phyloP scores from a whole-genome alignment of 2,797 vertebrate genomes.

The Pipistrellus pygmaeus region DNA sequence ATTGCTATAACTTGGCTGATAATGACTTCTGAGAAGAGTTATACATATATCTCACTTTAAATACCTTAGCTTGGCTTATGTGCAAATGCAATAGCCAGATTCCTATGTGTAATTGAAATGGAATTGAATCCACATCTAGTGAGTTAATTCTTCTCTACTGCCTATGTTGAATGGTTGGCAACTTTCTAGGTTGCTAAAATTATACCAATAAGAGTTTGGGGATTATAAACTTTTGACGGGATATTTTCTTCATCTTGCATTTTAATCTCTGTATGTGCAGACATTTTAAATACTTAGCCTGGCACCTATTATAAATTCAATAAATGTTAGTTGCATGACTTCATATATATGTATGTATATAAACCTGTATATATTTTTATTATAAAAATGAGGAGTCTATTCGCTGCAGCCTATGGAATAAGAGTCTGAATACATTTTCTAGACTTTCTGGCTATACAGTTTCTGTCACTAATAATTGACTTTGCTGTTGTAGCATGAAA shows the following conservation, averaged over 20 bases:
- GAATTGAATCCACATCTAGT: conserved; percentile 66
- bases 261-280: conserved; percentile 14
- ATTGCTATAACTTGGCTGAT: conserved; percentile 61
- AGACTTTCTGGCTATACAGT: background rate
- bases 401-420: background rate
- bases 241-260: conserved; percentile 60
- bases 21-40: conserved; percentile 62
- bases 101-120: conserved; percentile 73
- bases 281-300: conserved; percentile 26
- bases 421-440: background rate
- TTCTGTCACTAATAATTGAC: conserved; percentile 20
- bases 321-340: background rate
- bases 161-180: conserved; percentile 22
- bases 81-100: conserved; percentile 57
- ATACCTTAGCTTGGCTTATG: conserved; percentile 62
- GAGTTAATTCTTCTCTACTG: conserved; percentile 64
- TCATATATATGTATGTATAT: background rate
- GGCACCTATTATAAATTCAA: conserved; percentile 8
- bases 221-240: conserved; percentile 65
- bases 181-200: conserved; percentile 66
- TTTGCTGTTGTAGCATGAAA: background rate
- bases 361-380: background rate
- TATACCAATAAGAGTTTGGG: conserved; percentile 62
- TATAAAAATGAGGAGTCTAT: background rate
- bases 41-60: conserved; percentile 48